Evolutionary conservation across 2,888 invertebrate genomes (phyloP), one percentile per base, ranked within the genome.

Genomic region (Lasioglossum vierecki): DNA sequence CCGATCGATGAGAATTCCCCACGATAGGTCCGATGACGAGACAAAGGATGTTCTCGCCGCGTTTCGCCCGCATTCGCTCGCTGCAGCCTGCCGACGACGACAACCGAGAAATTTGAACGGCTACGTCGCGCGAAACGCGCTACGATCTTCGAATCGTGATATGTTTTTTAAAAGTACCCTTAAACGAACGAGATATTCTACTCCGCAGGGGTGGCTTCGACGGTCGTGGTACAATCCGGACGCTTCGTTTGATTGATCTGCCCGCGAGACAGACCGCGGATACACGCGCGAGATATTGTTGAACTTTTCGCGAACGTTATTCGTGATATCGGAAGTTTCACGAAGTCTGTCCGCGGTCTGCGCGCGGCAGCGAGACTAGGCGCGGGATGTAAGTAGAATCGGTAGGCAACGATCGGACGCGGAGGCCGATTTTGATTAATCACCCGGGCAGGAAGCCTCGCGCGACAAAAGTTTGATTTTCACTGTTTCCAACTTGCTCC

Each of bases 161-260:
- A 85, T 85, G 85, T 85, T 80, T 68, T 41, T 78, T 44, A 57
- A 76, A 78, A 76, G 74, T 85, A 75, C 26, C 49, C 77, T 85
- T 75, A 77, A 77, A 80, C 49, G 66, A 78, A 66, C 57, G 57
- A 53, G 68, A 70, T 49, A 49, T 60, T 63, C 9, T 72, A 75
- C 44, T 46, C 18, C 44, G 35, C 66, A 4, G 66, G 9, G 35
- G 8, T 35, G 18, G 8, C 35, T 35, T 8, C 66, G 66, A 9
- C 35, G 35, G 15, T 66, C 66, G 66, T 22, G 66, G 66, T 8
- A 66, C 66, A 35, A 30, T 15, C 66, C 0, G 66, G 60, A 22
- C 22, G 8, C 22, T 53, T 53, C 53, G 53, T 53, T 53, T 53
- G 53, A 53, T 53, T n/a, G 53, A 63, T 63, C 13, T 35, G 60